Base-by-base conservation (phyloP, 37 sponge, comb jelly and placozoan genomes). In the Agelas oroides region DNA sequence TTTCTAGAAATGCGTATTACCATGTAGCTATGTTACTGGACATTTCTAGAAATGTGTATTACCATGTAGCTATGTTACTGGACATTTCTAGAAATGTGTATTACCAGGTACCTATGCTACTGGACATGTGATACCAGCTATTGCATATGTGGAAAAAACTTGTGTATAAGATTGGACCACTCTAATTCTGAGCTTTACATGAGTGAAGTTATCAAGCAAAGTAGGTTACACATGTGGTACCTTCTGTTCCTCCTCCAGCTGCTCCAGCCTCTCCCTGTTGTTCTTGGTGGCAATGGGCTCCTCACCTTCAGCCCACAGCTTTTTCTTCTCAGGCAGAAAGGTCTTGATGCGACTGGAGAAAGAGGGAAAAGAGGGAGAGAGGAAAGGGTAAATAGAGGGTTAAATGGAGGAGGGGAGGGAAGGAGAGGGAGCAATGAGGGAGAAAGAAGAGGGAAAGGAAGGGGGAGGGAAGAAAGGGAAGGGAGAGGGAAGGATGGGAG, bases 161-260 rank as follows among this genome's bases (percentile, higher is more conserved):
- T n/a, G n/a, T n/a, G n/a, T n/a, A n/a, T n/a, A n/a, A n/a, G n/a
- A n/a, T n/a, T n/a, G n/a, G n/a, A n/a, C n/a, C n/a, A n/a, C n/a
- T n/a, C n/a, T n/a, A n/a, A n/a, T n/a, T n/a, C n/a, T n/a, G n/a
- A n/a, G n/a, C n/a, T n/a, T n/a, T n/a, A n/a, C n/a, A n/a, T n/a
- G 15, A 65, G 27, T 24, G 27, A 20, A 65, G 23, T 23, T 24
- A 24, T n/a, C n/a, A n/a, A n/a, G n/a, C n/a, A n/a, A n/a, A n/a
- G n/a, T n/a, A n/a, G 30, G 65, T 57, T 30, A 37, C 35, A 61
- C 75, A 21, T 2, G 46, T 23, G 62, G 1, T 19, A 87, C 92
- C 65, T 84, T 57, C 59, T 90, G 87, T 59, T 90, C 88, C 8
- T 62, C 20, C 61, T 87, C 78, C 21, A 90, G 70, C 23, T 84